Evolutionary conservation across 2,888 invertebrate genomes (phyloP), one percentile per base, ranked within the genome.

Genomic region (Caenorhabditis wallacei): DNA sequence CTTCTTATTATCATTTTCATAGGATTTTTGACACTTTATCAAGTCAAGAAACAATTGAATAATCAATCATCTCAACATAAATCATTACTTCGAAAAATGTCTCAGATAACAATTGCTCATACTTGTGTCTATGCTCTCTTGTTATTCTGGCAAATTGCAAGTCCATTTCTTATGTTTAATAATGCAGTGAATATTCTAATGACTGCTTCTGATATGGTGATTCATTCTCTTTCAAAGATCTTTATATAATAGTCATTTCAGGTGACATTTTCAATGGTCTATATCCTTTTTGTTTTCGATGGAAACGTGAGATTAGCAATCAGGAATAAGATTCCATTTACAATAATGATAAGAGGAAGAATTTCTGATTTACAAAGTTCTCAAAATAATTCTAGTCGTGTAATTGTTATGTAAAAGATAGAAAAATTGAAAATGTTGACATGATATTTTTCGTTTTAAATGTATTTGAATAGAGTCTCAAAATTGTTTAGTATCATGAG

Each of bases 201-300:
- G 63, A 64, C 63, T 16, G 26, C 20, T 11, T 64, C 63, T 13
- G 63, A 64, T 48, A 64, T 64, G 63, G 63, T 64, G 10, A 63
- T 26, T 26, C 0, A 3, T 11, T 26, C 1, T 48, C 22, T 13
- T 4, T 22, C 7, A 40, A 7, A 10, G 20, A 56, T 5, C 1
- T 22, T 11, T 8, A 40, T 10, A 40, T 40, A 13, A 10, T 16
- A 40, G 10, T 40, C 2, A 40, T 13, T 64, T 48, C 20, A 64
- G 63, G 30, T 64, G 1, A 30, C 48, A 48, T 64, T 64, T 26
- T 64, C 63, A 1, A 64, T 64, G 63, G 63, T 26, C 7, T 64
- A 64, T 46, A 64, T 64, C 20, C 30, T 64, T 10, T 2, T 64
- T 1, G 5, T 64, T 7, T 63, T 64, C 13, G 63, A 64, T 48